Conservation (phyloP, 1,140 invertebrate genomes). For the Neodiprion fabricii region DNA sequence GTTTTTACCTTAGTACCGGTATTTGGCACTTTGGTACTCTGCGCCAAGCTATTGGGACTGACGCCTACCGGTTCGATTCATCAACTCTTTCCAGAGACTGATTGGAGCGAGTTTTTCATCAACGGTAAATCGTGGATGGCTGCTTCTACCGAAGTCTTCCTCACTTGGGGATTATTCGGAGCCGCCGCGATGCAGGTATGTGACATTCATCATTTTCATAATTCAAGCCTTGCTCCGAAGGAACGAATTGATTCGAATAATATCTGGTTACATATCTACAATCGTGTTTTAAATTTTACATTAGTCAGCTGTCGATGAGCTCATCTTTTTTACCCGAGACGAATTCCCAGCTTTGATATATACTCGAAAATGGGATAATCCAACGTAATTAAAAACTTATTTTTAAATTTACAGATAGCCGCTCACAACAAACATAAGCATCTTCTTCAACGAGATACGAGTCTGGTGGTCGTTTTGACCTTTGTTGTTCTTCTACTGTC, state of each 20-base stretch:
- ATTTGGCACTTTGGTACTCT: slow-evolving; percentile 75
- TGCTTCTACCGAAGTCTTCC: slow-evolving; percentile 85
- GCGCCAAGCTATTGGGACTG: slow-evolving; percentile 76
- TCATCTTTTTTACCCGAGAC: too few species aligned
- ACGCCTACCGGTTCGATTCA: slow-evolving; percentile 69
- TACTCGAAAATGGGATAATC: too few species aligned
- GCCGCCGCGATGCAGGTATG: slow-evolving; percentile 80
- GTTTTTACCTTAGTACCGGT: slow-evolving; percentile 76
- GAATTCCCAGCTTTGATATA: too few species aligned
- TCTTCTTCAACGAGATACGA: slow-evolving; percentile 79
- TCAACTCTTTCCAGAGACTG: slow-evolving; percentile 76
- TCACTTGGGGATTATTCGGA: slow-evolving; percentile 89
- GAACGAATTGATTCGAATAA: too few species aligned
- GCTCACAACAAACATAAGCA: slow-evolving; percentile 77
- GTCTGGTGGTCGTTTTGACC: slow-evolving; percentile 79
- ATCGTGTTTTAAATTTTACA: too few species aligned
- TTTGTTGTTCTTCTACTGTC: slow-evolving; percentile 75
- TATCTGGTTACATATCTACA: too few species aligned
- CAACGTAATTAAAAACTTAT: not conserved
- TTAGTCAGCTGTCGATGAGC: too few species aligned
- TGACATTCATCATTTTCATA: slow-evolving; percentile 30
- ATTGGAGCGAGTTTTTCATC: slow-evolving; percentile 84
- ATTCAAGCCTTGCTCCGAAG: slow-evolving; percentile 34
- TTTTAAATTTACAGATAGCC: slow-evolving; percentile 52
- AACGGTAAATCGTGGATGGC: slow-evolving; percentile 78